These are phyloP conservation scores for Mus caroli DNA, from an alignment of 2,797 vertebrate species.

Conservation along the genomic window DNA sequence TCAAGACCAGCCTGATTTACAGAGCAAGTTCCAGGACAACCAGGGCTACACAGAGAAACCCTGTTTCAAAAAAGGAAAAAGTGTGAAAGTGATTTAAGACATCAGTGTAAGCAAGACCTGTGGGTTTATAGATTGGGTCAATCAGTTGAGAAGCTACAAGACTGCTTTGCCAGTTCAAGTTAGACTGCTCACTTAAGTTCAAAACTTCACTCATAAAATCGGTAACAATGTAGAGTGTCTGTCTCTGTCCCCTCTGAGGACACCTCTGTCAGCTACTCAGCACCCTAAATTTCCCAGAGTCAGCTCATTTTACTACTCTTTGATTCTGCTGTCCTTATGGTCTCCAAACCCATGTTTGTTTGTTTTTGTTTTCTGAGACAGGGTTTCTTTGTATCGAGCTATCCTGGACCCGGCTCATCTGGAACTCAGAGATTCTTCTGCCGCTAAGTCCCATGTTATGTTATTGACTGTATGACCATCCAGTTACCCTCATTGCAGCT, in stretches of 20 bases:
- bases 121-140: background rate
- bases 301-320: background rate
- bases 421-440: background rate
- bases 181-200: background rate
- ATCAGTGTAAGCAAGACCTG: background rate
- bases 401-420: background rate
- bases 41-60: background rate
- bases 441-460: background rate
- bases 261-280: background rate
- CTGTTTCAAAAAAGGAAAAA: background rate
- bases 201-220: background rate
- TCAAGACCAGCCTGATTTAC: background rate
- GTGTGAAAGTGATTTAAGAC: conserved; percentile 7
- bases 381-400: background rate
- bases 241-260: background rate
- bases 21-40: background rate
- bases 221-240: background rate
- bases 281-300: background rate
- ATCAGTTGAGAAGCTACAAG: background rate
- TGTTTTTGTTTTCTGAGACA: background rate
- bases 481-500: background rate
- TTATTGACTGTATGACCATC: background rate
- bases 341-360: background rate
- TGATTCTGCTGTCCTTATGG: background rate
- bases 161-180: background rate